A percentile compares a stretch with the other conserved stretches of the same genome.
Evolutionary conservation across 1,140 invertebrate species (phyloP).

Genomic region (Chironomus striatipennis): DNA sequence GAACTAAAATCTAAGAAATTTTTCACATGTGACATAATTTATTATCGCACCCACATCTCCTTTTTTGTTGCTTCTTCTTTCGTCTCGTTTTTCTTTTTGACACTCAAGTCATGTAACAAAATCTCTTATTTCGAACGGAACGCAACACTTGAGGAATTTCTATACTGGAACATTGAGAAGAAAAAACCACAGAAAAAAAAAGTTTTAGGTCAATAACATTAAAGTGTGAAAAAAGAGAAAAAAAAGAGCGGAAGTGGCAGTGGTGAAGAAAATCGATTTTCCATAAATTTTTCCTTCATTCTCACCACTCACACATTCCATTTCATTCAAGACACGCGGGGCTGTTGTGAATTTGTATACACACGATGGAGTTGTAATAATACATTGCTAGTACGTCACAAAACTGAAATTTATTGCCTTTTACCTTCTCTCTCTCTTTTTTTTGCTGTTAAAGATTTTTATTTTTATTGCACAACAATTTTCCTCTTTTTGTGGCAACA

Average conservation of each 20-base stretch:
- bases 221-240: background rate
- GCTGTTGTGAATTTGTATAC: too few species aligned
- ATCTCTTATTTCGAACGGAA: too few species aligned
- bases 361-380: background rate
- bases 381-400: constrained; percentile 3
- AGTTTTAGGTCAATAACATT: constrained; percentile 9
- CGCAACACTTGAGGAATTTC: too few species aligned
- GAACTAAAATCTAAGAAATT: too few species aligned
- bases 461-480: constrained; percentile 14
- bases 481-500: too few species aligned
- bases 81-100: too few species aligned
- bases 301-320: background rate
- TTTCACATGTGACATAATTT: too few species aligned
- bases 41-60: too few species aligned
- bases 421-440: constrained; percentile 4
- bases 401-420: constrained; percentile 9
- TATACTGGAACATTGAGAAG: background rate
- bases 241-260: too few species aligned
- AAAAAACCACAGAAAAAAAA: background rate
- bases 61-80: too few species aligned
- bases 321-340: background rate
- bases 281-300: background rate
- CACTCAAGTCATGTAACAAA: too few species aligned
- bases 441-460: too few species aligned
- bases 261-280: background rate